Conservation (phyloP, 2,113 vertebrate species). For the Drymodes brunneopygia region DNA sequence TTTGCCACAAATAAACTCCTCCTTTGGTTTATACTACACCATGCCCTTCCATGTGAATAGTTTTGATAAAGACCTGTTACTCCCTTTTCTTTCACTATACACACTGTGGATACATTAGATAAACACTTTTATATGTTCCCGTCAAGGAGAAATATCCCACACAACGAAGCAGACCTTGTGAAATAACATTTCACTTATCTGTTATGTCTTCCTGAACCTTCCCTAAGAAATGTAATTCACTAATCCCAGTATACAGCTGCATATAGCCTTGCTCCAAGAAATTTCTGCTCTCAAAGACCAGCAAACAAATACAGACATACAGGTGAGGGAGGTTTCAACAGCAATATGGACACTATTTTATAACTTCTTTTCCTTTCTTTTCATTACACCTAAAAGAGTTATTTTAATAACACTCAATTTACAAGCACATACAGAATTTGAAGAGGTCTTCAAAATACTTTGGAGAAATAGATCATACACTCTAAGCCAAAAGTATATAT, state of each 20-base stretch:
- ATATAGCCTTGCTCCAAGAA: not conserved
- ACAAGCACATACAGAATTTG: not conserved
- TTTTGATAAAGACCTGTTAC: slow-evolving; percentile 60
- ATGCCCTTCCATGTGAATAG: slow-evolving; percentile 17
- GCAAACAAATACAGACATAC: not conserved
- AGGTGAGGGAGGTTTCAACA: not conserved
- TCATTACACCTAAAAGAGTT: not conserved
- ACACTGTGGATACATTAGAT: slow-evolving; percentile 50
- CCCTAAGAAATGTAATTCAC: not conserved
- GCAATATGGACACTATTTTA: not conserved
- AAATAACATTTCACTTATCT: slow-evolving; percentile 60
- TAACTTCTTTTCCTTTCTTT: not conserved
- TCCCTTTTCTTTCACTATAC: slow-evolving; percentile 58
- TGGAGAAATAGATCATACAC: not conserved
- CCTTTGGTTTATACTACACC: slow-evolving; percentile 28
- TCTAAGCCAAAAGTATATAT: not conserved
- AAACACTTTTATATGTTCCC: slow-evolving; percentile 54
- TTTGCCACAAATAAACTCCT: slow-evolving; percentile 54
- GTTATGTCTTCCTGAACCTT: slow-evolving; percentile 31
- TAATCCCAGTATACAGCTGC: not conserved
- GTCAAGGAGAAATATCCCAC: slow-evolving; percentile 60
- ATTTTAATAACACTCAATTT: not conserved
- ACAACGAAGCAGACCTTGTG: slow-evolving; percentile 20
- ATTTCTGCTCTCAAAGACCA: not conserved
- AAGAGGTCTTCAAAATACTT: slow-evolving; percentile 27